Conservation (phyloP, 2,113 vertebrate genomes). For the Callithrix jacchus region DNA sequence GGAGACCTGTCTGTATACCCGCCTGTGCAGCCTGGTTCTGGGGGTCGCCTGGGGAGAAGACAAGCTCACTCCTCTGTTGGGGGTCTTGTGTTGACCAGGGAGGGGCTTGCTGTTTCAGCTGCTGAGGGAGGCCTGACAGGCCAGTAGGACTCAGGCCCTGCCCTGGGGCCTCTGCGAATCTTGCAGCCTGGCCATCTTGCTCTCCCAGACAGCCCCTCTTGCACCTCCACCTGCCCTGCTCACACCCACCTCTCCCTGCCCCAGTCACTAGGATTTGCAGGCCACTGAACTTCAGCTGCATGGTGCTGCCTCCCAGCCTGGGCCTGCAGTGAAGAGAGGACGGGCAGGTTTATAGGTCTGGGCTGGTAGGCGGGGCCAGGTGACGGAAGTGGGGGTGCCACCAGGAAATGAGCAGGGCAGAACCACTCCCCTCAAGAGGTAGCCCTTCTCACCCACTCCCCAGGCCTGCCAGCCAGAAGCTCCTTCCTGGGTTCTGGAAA, state of each 20-base stretch:
- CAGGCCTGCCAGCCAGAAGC: conserved; percentile 38
- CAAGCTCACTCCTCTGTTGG: neutral
- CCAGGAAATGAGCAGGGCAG: rapidly evolving
- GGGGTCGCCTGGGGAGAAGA: neutral
- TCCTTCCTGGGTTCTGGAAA: neutral
- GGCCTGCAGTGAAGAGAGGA: rapidly evolving
- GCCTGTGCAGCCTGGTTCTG: neutral
- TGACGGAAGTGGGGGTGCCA: too few relatives aligned
- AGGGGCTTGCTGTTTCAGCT: neutral
- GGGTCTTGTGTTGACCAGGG: neutral
- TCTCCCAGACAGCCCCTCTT: neutral
- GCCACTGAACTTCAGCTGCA: conserved; percentile 85
- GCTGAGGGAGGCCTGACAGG: too few relatives aligned
- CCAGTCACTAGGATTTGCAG: conserved; percentile 88
- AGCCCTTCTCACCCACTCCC: conserved; percentile 59
- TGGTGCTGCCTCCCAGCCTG: conserved; percentile 2
- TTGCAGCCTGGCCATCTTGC: rapidly evolving
- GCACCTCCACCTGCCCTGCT: rapidly evolving
- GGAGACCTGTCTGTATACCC: neutral
- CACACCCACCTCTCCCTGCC: conserved; percentile 88
- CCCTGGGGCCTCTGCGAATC: neutral
- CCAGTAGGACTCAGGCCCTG: neutral
- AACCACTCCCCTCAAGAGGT: neutral
- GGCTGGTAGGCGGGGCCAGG: neutral
- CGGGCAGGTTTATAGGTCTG: neutral